These are phyloP conservation scores for Diploptera punctata DNA, from an alignment of 2,888 invertebrate species.

Conservation along the genomic window DNA sequence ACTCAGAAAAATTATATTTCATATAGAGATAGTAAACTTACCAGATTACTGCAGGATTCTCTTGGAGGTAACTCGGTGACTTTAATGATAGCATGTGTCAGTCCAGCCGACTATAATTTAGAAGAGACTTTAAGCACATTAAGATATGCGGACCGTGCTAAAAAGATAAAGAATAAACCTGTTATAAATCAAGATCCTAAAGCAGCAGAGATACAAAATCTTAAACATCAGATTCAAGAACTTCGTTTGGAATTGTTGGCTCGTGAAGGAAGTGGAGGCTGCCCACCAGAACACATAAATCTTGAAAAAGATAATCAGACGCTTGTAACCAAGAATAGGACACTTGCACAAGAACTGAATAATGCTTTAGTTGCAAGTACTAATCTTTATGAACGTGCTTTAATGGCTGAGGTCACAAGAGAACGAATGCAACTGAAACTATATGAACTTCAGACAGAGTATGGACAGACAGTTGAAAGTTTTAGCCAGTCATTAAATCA, in stretches of 20 bases:
- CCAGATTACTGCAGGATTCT: slow-evolving; percentile 90
- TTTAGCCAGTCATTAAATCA: slow-evolving; percentile 54
- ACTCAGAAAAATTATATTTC: slow-evolving; percentile 71
- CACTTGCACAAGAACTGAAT: slow-evolving; percentile 71
- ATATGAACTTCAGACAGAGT: slow-evolving; percentile 65
- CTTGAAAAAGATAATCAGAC: slow-evolving; percentile 60
- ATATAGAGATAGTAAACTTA: slow-evolving; percentile 92
- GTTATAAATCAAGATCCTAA: slow-evolving; percentile 85
- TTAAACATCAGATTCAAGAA: slow-evolving; percentile 73
- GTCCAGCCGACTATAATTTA: slow-evolving; percentile 76
- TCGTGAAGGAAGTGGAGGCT: slow-evolving; percentile 49
- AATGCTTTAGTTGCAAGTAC: slow-evolving; percentile 71
- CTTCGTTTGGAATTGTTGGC: slow-evolving; percentile 69
- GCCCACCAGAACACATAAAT: slow-evolving; percentile 58
- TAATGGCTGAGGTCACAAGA: slow-evolving; percentile 71
- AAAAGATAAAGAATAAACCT: slow-evolving; percentile 89
- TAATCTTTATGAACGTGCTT: slow-evolving; percentile 71
- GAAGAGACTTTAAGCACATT: slow-evolving; percentile 78
- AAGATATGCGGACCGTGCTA: slow-evolving; percentile 87
- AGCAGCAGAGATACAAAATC: slow-evolving; percentile 75
- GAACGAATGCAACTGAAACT: slow-evolving; percentile 69
- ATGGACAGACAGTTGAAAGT: slow-evolving; percentile 63
- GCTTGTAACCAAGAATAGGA: slow-evolving; percentile 65
- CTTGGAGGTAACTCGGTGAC: slow-evolving; percentile 95
- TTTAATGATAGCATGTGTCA: slow-evolving; percentile 94